Percentiles rank a stretch among this genome's conserved stretches.
These are phyloP conservation scores for Monoplex corrugatus DNA, from an alignment of 2,888 invertebrate species.

Conservation along the genomic window DNA sequence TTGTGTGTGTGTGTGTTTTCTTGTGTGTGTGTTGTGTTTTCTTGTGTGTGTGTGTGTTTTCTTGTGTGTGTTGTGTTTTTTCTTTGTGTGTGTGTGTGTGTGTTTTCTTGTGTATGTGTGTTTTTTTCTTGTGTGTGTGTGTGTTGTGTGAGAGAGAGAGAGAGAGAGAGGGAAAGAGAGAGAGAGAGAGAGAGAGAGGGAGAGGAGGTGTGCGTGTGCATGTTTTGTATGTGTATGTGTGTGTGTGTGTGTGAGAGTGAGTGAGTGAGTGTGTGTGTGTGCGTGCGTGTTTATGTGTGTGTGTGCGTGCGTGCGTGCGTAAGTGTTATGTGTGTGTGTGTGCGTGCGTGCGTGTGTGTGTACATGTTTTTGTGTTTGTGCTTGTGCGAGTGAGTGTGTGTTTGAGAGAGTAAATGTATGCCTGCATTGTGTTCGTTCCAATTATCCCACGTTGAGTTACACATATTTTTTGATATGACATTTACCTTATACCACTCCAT, in stretches of 20 bases:
- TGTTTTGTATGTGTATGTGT: constrained; percentile 30
- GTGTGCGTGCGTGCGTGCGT: neutral
- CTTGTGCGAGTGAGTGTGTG: neutral
- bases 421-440: neutral
- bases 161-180: too few species aligned
- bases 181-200: too few species aligned
- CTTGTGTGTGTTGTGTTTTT: too few species aligned
- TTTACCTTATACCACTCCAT: too few species aligned
- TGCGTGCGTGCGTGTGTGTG: constrained; percentile 9
- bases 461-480: too few species aligned
- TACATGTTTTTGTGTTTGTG: neutral
- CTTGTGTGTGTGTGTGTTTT: too few species aligned
- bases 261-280: constrained; percentile 32
- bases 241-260: constrained; percentile 24
- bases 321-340: constrained; percentile 18
- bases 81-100: too few species aligned
- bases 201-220: neutral
- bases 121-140: neutral
- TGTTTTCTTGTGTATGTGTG: too few species aligned
- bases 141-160: neutral
- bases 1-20: too few species aligned
- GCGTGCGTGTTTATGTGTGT: constrained; percentile 25
- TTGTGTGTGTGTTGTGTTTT: too few species aligned
- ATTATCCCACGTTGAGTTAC: too few species aligned
- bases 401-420: neutral